These are phyloP conservation scores for Eremobia ochroleuca DNA, from an alignment of 2,888 invertebrate species.

Conservation along the genomic window DNA sequence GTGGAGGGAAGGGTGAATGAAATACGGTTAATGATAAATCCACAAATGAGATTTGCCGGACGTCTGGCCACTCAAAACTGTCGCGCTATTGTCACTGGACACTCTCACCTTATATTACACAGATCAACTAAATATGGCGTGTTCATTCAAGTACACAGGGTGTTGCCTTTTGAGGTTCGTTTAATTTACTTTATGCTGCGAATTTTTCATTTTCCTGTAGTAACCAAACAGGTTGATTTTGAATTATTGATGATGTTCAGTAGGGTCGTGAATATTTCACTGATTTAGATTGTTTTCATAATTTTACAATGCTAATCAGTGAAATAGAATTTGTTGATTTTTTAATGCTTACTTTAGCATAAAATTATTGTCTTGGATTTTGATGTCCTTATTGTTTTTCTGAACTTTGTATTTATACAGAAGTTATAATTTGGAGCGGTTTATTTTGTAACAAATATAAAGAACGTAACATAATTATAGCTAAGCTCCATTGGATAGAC, in stretches of 20 bases:
- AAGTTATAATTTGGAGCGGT: background rate
- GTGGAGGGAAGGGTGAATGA: slow-evolving; percentile 87
- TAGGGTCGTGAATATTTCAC: slow-evolving; percentile 22
- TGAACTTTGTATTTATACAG: background rate
- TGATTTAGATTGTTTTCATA: slow-evolving; percentile 23
- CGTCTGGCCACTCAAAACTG: slow-evolving; percentile 89
- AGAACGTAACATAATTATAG: background rate
- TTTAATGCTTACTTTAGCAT: slow-evolving; percentile 1
- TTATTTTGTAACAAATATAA: background rate
- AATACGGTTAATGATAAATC: slow-evolving; percentile 91
- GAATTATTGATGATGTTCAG: slow-evolving; percentile 1
- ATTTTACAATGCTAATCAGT: slow-evolving; percentile 15
- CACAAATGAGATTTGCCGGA: slow-evolving; percentile 91
- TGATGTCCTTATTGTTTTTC: background rate
- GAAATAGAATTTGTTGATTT: slow-evolving; percentile 1
- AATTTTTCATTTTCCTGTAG: background rate
- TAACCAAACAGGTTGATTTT: slow-evolving; percentile 12
- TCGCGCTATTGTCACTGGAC: slow-evolving; percentile 87
- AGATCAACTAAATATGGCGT: slow-evolving; percentile 81
- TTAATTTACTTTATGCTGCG: background rate
- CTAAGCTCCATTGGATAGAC: background rate
- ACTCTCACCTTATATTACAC: slow-evolving; percentile 89
- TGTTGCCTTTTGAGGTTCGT: slow-evolving; percentile 62
- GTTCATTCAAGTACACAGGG: slow-evolving; percentile 78
- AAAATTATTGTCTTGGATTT: background rate